Evolutionary conservation across 2,113 vertebrate genomes (phyloP).

Genomic region (Myotis yumanensis): DNA sequence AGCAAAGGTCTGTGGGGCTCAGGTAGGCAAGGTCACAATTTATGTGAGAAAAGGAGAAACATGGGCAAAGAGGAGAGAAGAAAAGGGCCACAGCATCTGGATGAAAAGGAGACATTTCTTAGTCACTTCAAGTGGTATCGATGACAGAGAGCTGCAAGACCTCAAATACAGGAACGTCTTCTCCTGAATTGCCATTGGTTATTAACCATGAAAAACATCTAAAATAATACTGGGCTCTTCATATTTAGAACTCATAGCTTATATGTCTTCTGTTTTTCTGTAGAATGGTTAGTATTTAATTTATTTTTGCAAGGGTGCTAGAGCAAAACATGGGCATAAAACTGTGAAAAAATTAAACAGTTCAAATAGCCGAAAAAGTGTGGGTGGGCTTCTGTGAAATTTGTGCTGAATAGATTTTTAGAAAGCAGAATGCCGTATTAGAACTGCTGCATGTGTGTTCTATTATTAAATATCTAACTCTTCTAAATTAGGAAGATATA

Average conservation of each 20-base stretch:
- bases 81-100: background rate
- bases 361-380: constrained; percentile 63
- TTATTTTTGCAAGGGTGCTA: constrained; percentile 44
- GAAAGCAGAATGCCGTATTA: constrained; percentile 57
- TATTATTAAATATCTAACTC: constrained; percentile 73
- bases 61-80: background rate
- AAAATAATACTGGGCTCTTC: background rate
- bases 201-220: background rate
- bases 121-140: background rate
- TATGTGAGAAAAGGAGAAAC: background rate
- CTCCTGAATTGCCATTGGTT: background rate
- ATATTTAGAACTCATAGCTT: background rate
- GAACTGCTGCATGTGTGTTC: constrained; percentile 54
- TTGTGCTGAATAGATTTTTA: constrained; percentile 71
- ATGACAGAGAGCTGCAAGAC: background rate
- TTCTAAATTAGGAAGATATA: constrained; percentile 68
- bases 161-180: background rate
- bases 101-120: background rate
- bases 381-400: constrained; percentile 69
- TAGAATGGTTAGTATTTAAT: background rate
- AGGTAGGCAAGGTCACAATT: background rate
- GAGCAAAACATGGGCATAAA: constrained; percentile 41
- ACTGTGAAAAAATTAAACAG: constrained; percentile 66
- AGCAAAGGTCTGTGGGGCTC: background rate
- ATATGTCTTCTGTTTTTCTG: constrained; percentile 22